These are phyloP conservation scores for Cyrtonyx montezumae DNA, from an alignment of 2,113 vertebrate genomes.

Conservation along the genomic window DNA sequence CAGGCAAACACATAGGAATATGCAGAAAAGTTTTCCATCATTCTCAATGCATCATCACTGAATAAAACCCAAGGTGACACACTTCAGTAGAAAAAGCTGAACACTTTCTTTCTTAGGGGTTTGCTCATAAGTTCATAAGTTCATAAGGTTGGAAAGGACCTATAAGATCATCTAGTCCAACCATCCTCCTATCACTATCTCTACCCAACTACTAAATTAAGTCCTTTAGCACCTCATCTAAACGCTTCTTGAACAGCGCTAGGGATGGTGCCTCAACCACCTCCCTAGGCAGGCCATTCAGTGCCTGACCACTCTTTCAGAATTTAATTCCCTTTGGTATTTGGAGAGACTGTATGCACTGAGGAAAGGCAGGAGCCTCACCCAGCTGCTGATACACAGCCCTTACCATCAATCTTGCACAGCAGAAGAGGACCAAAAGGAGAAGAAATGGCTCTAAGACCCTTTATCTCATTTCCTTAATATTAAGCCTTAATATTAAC, in stretches of 20 bases:
- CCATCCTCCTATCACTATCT: no score
- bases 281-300: no score
- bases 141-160: no score
- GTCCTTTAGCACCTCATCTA: no score
- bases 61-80: background rate
- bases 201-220: no score
- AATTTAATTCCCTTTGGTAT: background rate
- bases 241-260: no score
- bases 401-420: background rate
- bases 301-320: no score
- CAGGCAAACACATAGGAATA: background rate
- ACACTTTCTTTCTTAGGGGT: background rate
- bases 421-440: background rate
- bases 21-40: background rate
- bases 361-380: background rate
- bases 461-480: background rate
- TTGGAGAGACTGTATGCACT: background rate
- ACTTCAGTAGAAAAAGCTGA: background rate
- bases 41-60: background rate
- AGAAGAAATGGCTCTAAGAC: background rate
- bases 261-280: no score
- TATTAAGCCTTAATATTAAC: accelerated
- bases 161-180: no score
- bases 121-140: no score
- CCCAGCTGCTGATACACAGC: background rate